Conservation (phyloP, 2,113 vertebrate species). For the Zosterops japonicus region DNA sequence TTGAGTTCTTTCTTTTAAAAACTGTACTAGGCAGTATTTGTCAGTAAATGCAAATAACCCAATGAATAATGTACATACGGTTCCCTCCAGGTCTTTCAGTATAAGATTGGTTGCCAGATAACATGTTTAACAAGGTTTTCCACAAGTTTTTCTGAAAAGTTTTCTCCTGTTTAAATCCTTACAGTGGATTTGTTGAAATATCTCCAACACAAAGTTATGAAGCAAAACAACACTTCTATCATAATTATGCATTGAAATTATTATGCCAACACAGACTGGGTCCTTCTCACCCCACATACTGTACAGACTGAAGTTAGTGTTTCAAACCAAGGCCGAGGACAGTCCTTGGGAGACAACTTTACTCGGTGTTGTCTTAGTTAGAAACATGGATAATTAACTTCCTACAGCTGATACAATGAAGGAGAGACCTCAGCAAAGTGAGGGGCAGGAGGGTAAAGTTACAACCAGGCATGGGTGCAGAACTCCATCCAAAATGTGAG, state of each 20-base stretch:
- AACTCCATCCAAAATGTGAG: too few relatives aligned
- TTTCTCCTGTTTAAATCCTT: constrained; percentile 4
- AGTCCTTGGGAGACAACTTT: too few relatives aligned
- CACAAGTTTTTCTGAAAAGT: not conserved
- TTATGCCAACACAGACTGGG: too few relatives aligned
- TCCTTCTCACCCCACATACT: too few relatives aligned
- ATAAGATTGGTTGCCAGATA: constrained; percentile 1
- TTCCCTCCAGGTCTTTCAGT: constrained; percentile 6
- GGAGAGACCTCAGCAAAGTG: too few relatives aligned
- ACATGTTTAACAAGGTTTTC: constrained; percentile 21
- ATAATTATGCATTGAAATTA: constrained; percentile 31
- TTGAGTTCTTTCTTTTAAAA: not conserved
- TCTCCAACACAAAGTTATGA: constrained; percentile 2
- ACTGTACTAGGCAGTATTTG: not conserved
- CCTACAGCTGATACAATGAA: too few relatives aligned
- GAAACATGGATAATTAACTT: too few relatives aligned
- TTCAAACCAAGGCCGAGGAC: too few relatives aligned
- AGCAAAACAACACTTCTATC: constrained; percentile 21
- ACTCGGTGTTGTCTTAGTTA: too few relatives aligned
- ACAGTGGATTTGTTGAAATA: not conserved
- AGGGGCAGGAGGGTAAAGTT: too few relatives aligned
- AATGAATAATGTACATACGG: not conserved
- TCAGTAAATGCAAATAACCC: constrained; percentile 1
- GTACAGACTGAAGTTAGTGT: too few relatives aligned
- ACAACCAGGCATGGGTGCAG: too few relatives aligned